Conservation (phyloP, 2,888 invertebrate species). For the Rhamphomyia laevipes region DNA sequence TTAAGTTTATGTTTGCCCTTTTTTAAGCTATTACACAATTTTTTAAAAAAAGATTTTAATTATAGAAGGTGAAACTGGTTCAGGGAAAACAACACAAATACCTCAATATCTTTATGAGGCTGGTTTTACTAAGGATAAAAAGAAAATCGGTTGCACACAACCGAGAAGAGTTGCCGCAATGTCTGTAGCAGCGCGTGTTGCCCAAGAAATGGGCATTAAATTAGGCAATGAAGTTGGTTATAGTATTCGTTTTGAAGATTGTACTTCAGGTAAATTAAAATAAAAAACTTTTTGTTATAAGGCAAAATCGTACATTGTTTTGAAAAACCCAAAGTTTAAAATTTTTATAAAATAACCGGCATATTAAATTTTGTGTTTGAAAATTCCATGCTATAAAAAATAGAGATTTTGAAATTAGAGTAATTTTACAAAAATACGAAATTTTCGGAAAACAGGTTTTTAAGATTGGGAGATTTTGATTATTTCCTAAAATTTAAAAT, state of each 20-base stretch:
- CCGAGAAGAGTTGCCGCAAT: slow-evolving; percentile 97
- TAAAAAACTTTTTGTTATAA: too few species aligned
- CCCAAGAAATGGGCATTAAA: slow-evolving; percentile 95
- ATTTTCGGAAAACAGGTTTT: too few species aligned
- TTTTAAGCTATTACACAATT: neutral
- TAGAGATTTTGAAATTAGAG: too few species aligned
- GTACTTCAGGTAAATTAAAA: slow-evolving; percentile 54
- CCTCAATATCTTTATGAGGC: slow-evolving; percentile 96
- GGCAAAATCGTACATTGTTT: too few species aligned
- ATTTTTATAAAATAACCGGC: too few species aligned
- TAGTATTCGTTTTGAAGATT: slow-evolving; percentile 96
- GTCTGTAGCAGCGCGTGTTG: slow-evolving; percentile 98
- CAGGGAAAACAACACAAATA: slow-evolving; percentile 98
- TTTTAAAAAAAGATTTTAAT: slow-evolving; percentile 56
- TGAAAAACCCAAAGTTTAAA: too few species aligned
- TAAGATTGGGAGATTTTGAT: too few species aligned
- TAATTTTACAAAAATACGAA: too few species aligned
- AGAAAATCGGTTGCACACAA: slow-evolving; percentile 94
- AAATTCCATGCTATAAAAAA: too few species aligned
- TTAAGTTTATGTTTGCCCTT: neutral
- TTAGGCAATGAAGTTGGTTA: slow-evolving; percentile 86
- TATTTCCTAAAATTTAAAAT: too few species aligned
- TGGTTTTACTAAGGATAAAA: slow-evolving; percentile 71
- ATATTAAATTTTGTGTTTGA: too few species aligned
- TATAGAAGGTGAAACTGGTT: slow-evolving; percentile 97